A percentile compares a stretch with the other conserved stretches of the same genome.
Conservation (phyloP, 2,888 invertebrate genomes). For the Xylota segnis region DNA sequence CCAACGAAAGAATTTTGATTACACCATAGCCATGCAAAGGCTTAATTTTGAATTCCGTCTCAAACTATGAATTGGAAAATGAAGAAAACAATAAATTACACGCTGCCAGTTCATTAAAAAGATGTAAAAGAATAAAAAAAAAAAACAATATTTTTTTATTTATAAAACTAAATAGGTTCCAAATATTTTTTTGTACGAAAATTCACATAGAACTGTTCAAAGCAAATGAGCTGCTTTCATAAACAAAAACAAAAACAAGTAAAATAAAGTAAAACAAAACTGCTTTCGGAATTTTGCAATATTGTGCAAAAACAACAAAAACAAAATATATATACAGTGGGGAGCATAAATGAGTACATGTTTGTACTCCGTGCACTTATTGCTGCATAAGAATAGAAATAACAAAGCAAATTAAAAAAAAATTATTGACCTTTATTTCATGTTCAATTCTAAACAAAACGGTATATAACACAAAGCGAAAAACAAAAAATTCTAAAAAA, state of each 20-base stretch:
- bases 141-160: conserved; percentile 4
- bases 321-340: too few species aligned
- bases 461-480: too few species aligned
- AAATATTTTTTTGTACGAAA: conserved; percentile 52
- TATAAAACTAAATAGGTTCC: conserved; percentile 44
- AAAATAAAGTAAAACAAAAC: conserved; percentile 29
- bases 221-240: conserved; percentile 55
- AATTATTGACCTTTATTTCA: too few species aligned
- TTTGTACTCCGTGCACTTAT: too few species aligned
- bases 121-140: too few species aligned
- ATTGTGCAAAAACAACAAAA: conserved; percentile 28
- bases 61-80: conserved; percentile 40
- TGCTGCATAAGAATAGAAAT: too few species aligned
- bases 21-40: background rate
- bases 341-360: too few species aligned
- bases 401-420: too few species aligned
- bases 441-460: too few species aligned
- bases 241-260: too few species aligned
- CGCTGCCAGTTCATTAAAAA: conserved; percentile 52
- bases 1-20: conserved; percentile 16
- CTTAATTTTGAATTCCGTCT: conserved; percentile 53
- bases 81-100: conserved; percentile 59
- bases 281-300: conserved; percentile 64
- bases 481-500: too few species aligned
- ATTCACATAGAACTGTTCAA: conserved; percentile 31